phyloP scores from a whole-genome alignment of 1,140 invertebrate species.

The Conus betulinus region DNA sequence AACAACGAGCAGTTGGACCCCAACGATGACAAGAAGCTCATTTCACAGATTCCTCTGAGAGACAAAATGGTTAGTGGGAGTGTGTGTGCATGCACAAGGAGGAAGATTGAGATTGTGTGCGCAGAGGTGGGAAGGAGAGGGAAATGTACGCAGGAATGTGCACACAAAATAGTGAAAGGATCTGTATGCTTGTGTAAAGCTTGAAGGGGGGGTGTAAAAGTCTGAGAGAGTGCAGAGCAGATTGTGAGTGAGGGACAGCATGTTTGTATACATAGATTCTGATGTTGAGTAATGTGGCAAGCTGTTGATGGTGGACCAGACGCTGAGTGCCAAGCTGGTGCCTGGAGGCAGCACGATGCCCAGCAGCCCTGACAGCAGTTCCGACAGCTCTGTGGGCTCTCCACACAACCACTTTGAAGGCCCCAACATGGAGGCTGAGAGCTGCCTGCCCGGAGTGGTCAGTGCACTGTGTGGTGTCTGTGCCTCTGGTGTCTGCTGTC shows the following conservation, averaged over 20 bases:
- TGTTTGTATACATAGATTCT: too few relatives aligned
- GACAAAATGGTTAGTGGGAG: conserved; percentile 88
- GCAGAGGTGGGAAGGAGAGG: too few relatives aligned
- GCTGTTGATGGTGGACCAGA: conserved; percentile 72
- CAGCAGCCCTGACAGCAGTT: conserved; percentile 91
- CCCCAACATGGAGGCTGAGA: conserved; percentile 89
- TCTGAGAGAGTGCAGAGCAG: too few relatives aligned
- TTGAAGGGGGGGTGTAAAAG: too few relatives aligned
- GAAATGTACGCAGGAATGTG: too few relatives aligned
- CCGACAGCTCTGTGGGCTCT: conserved; percentile 88
- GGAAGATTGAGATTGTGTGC: too few relatives aligned
- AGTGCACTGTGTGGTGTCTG: conserved; percentile 68
- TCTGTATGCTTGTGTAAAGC: too few relatives aligned
- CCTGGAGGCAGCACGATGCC: conserved; percentile 88
- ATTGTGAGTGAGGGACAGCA: too few relatives aligned
- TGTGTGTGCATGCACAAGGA: not conserved
- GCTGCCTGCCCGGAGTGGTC: conserved; percentile 92
- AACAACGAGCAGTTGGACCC: conserved; percentile 93
- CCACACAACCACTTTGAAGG: conserved; percentile 80
- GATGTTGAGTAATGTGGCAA: too few relatives aligned
- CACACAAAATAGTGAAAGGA: too few relatives aligned
- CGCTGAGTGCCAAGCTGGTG: conserved; percentile 90
- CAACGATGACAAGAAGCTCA: conserved; percentile 90
- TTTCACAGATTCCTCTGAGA: conserved; percentile 89
- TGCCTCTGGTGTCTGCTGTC: not conserved